Conservation (phyloP, 2,888 invertebrate genomes). For the Eremobia ochroleuca region DNA sequence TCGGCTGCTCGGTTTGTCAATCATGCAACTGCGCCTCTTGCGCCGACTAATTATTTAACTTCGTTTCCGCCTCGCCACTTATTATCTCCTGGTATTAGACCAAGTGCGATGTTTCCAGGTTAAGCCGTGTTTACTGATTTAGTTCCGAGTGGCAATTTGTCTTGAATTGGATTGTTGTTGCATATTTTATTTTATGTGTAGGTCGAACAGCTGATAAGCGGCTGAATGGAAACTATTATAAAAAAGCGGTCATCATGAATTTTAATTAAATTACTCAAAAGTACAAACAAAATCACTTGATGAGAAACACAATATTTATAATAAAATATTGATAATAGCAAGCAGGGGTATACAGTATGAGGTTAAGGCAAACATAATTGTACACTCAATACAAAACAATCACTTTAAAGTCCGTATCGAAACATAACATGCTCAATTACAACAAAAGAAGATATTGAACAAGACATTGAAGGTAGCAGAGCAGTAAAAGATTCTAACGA, state of each 20-base stretch:
- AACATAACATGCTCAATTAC: background rate
- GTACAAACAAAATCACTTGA: background rate
- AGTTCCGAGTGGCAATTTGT: constrained; percentile 27
- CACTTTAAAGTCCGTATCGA: background rate
- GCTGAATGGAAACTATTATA: background rate
- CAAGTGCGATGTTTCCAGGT: constrained; percentile 57
- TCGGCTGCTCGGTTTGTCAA: constrained; percentile 85
- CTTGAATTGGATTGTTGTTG: background rate
- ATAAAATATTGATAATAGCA: background rate
- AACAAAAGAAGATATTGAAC: background rate
- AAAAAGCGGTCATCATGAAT: background rate
- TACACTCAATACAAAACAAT: background rate
- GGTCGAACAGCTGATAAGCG: background rate
- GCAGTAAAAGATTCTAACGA: background rate
- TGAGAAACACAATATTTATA: background rate
- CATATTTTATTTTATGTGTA: background rate
- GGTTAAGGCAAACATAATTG: background rate
- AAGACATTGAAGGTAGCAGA: background rate
- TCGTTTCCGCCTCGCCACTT: constrained; percentile 62
- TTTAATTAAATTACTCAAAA: background rate
- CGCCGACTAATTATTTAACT: constrained; percentile 69
- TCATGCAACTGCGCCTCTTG: constrained; percentile 77
- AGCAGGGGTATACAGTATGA: background rate
- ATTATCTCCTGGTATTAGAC: constrained; percentile 61
- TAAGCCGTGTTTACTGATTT: constrained; percentile 50